Conservation (phyloP, 2,888 invertebrate species). For the Chouioia cunea region DNA sequence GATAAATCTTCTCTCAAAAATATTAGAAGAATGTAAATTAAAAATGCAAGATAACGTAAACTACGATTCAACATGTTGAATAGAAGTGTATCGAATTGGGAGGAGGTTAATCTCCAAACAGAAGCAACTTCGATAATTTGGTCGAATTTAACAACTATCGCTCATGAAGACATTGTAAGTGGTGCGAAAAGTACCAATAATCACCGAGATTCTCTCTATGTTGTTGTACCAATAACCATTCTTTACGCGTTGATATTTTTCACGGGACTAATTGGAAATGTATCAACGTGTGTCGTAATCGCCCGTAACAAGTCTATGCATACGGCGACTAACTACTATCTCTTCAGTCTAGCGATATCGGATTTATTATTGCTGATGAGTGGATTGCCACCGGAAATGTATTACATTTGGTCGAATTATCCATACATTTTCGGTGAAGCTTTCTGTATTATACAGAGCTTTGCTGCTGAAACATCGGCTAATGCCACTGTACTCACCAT, state of each 20-base stretch:
- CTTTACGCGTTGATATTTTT: conserved; percentile 79
- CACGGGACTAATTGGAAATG: conserved; percentile 82
- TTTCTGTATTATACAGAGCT: conserved; percentile 80
- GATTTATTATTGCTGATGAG: conserved; percentile 80
- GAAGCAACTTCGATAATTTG: too few species aligned
- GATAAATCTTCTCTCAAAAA: too few species aligned
- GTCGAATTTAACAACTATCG: too few species aligned
- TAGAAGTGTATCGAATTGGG: too few species aligned
- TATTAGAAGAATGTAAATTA: too few species aligned
- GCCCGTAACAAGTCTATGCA: conserved; percentile 84
- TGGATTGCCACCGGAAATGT: conserved; percentile 85
- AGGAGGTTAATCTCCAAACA: too few species aligned
- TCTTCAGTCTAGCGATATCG: conserved; percentile 84
- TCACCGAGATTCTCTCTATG: conserved; percentile 71
- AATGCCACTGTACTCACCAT: conserved; percentile 89
- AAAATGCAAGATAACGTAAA: too few species aligned
- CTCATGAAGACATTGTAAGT: neutral
- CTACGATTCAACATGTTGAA: too few species aligned
- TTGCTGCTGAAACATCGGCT: conserved; percentile 88
- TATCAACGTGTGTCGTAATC: conserved; percentile 84
- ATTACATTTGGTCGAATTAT: conserved; percentile 80
- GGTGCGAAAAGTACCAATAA: neutral
- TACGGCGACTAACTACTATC: conserved; percentile 86
- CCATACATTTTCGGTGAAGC: conserved; percentile 83
- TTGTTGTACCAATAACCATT: conserved; percentile 77